Conservation (phyloP, 1,140 invertebrate species). For the Leptinotarsa lineolata region DNA sequence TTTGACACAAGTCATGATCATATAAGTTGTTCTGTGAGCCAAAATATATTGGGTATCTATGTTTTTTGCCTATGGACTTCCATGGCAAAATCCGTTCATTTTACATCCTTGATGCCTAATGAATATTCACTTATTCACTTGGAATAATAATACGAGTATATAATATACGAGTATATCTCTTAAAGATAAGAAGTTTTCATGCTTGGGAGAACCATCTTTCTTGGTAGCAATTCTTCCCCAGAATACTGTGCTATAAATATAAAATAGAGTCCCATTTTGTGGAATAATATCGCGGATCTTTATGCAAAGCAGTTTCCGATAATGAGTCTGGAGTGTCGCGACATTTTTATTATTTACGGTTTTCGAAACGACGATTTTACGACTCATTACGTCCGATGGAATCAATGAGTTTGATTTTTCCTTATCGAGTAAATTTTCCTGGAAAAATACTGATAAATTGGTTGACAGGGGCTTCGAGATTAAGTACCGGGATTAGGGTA, state of each 20-base stretch:
- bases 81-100: too few species aligned
- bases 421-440: conserved; percentile 26
- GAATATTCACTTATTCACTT: too few species aligned
- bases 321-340: conserved; percentile 42
- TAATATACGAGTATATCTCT: too few species aligned
- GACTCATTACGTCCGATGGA: conserved; percentile 48
- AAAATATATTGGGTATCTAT: too few species aligned
- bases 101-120: too few species aligned
- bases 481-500: conserved; percentile 4
- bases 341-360: conserved; percentile 47
- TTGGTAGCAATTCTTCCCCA: not conserved
- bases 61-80: too few species aligned
- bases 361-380: conserved; percentile 47
- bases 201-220: not conserved
- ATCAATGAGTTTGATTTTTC: conserved; percentile 44
- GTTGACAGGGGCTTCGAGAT: conserved; percentile 13
- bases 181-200: too few species aligned
- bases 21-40: too few species aligned
- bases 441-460: conserved; percentile 29
- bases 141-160: too few species aligned
- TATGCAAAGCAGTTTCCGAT: conserved; percentile 51
- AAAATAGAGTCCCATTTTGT: conserved; percentile 37
- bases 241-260: conserved; percentile 14
- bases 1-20: too few species aligned
- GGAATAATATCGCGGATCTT: conserved; percentile 43